These are phyloP conservation scores for Sinodicranocentrus sp. DNA, from an alignment of 2,888 invertebrate species.

Conservation along the genomic window DNA sequence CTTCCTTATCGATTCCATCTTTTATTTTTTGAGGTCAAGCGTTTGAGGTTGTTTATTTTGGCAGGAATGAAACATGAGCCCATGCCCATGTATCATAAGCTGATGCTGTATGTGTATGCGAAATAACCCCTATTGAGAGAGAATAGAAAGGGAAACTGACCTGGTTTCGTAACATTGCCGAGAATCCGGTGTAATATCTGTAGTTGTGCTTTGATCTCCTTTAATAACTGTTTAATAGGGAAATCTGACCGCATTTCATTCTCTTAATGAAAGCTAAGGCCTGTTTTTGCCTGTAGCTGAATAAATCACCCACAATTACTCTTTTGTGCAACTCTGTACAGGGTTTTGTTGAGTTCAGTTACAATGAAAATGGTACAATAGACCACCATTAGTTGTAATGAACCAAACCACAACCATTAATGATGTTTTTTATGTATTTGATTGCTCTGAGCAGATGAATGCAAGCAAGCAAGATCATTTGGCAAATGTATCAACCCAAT, in stretches of 20 bases:
- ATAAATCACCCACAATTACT: neutral
- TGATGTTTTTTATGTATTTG: neutral
- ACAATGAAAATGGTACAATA: neutral
- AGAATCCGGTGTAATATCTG: conserved; percentile 40
- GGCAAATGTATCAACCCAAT: conserved; percentile 73
- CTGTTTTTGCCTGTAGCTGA: neutral
- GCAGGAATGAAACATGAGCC: conserved; percentile 26
- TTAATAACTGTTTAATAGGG: neutral
- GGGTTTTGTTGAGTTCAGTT: too few species aligned
- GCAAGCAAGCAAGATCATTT: conserved; percentile 70
- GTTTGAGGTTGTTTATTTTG: conserved; percentile 41
- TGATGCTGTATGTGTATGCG: too few species aligned
- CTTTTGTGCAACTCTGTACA: too few species aligned
- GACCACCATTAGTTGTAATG: neutral
- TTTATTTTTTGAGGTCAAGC: conserved; percentile 52
- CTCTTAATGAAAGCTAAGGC: conserved; percentile 11
- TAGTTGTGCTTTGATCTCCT: conserved; percentile 23
- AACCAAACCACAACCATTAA: neutral
- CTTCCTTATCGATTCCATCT: conserved; percentile 48
- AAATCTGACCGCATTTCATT: conserved; percentile 42
- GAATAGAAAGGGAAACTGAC: conserved; percentile 48
- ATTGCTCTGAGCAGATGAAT: conserved; percentile 56
- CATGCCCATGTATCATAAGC: neutral
- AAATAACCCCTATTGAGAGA: too few species aligned
- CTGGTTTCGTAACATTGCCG: conserved; percentile 44